These are phyloP conservation scores for Trissolcus japonicus DNA, from an alignment of 2,888 invertebrate species.

Conservation along the genomic window DNA sequence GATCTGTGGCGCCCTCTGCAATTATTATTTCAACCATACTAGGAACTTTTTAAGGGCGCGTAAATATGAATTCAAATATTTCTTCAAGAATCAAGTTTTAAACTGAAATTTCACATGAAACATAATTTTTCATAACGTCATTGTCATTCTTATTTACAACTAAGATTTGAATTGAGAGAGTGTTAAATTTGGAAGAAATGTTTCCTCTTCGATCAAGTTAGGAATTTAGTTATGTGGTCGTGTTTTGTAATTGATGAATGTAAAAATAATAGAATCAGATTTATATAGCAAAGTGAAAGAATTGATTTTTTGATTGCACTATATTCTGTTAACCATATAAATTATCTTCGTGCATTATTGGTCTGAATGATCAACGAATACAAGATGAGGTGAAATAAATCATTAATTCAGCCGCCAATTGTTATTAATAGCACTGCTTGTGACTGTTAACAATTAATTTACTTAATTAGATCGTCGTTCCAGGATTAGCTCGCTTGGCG, in stretches of 20 bases:
- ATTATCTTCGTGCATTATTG: slow-evolving; percentile 52
- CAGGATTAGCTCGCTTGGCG: slow-evolving; percentile 48
- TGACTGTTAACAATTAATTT: slow-evolving; percentile 60
- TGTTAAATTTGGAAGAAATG: too few species aligned
- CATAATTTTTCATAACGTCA: too few species aligned
- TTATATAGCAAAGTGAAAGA: slow-evolving; percentile 35
- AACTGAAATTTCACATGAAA: too few species aligned
- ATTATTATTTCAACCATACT: too few species aligned
- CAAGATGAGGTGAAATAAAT: slow-evolving; percentile 55
- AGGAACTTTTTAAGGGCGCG: too few species aligned
- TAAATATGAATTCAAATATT: neutral
- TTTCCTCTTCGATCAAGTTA: too few species aligned
- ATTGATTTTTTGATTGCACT: slow-evolving; percentile 42
- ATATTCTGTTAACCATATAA: slow-evolving; percentile 26
- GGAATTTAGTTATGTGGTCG: too few species aligned
- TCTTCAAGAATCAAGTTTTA: neutral
- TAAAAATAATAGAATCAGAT: slow-evolving; percentile 37
- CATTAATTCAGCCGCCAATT: slow-evolving; percentile 46
- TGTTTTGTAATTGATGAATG: neutral
- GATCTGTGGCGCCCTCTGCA: too few species aligned
- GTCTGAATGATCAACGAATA: slow-evolving; percentile 41
- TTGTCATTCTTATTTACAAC: too few species aligned
- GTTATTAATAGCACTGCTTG: slow-evolving; percentile 57
- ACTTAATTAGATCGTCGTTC: slow-evolving; percentile 55
- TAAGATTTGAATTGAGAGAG: too few species aligned